Evolutionary conservation across 2,113 vertebrate genomes (phyloP), one percentile per base, ranked within the genome.

Genomic region (Anolis carolinensis): DNA sequence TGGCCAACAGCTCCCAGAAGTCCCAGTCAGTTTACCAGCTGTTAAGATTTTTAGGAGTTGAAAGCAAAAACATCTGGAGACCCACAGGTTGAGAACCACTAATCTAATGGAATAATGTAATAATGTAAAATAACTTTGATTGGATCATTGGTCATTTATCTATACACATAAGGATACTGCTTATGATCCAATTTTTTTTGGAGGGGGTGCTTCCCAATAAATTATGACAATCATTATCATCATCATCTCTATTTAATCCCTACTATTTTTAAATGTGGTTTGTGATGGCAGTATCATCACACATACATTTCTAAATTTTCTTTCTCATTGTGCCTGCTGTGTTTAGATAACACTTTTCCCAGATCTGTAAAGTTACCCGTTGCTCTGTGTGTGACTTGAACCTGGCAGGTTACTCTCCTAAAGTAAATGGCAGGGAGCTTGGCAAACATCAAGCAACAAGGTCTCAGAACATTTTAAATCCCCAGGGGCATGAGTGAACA

Each of bases 401-500:
- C 79, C 78, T 52, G 36, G 71, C 59, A 79, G n/a, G 78, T 77
- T 73, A 59, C 34, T 65, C 34, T 50, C 52, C 48, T 3, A 74
- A 85, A 81, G 79, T 76, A 62, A 70, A 59, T 81, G 79, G 71
- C 59, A 84, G 34, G 48, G 72, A 68, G 62, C 79, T 71, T 63
- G 83, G 71, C 36, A 76, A 85, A 70, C 36, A 88, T 80, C 48
- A 70, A 89, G 65, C 30, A 76, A 81, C 73, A 62, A 76, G 83
- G 68, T 78, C 86, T 87, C 8, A 20, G 83, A 88, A 67, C 80
- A 86, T 86, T 82, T 32, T 72, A 85, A 87, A 88, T 82, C 77
- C 88, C 81, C 0, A 44, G 83, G 74, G 86, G 84, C 72, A 67
- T 87, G 80, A 91, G 83, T 81, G 81, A 90, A 83, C 72, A 88